Evolutionary conservation across 2,888 invertebrate species (phyloP).

Genomic region (Trichacis sp.): DNA sequence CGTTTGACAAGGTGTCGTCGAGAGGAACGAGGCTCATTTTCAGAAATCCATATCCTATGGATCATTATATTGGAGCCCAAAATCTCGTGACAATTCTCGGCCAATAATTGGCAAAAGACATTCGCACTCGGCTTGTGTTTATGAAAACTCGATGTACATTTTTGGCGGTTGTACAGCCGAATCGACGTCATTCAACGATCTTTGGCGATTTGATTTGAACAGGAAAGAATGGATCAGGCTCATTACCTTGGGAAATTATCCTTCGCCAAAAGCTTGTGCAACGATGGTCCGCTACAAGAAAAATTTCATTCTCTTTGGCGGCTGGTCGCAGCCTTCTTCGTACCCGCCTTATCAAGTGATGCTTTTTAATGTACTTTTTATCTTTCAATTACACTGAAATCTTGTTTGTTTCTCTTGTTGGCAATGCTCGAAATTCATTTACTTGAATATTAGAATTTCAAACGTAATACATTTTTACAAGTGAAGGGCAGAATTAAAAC

Average conservation of each 20-base stretch:
- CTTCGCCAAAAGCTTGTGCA: constrained; percentile 95
- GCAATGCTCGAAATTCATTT: no score
- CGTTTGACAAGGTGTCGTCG: constrained; percentile 90
- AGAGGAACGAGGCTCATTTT: constrained; percentile 80
- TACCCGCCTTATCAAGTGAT: constrained; percentile 87
- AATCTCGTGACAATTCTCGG: constrained; percentile 72
- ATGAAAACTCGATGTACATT: constrained; percentile 90
- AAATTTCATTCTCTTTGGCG: constrained; percentile 89
- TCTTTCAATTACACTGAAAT: no score
- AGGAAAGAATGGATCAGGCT: constrained; percentile 87
- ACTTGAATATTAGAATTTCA: no score
- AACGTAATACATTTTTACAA: no score
- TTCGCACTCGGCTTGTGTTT: constrained; percentile 89
- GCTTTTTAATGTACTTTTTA: no score
- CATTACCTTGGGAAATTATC: constrained; percentile 87
- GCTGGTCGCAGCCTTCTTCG: constrained; percentile 93
- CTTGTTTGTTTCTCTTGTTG: no score
- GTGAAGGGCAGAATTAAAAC: no score
- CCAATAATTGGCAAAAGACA: constrained; percentile 91
- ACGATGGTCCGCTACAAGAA: constrained; percentile 90
- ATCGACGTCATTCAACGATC: constrained; percentile 95
- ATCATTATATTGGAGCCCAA: constrained; percentile 80
- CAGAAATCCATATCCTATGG: constrained; percentile 83
- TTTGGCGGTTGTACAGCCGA: constrained; percentile 97
- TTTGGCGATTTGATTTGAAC: constrained; percentile 93